Percentiles rank a stretch among this genome's conserved stretches.
Conservation (phyloP, 2,797 vertebrate species). For the Necrosyrtes monachus region DNA sequence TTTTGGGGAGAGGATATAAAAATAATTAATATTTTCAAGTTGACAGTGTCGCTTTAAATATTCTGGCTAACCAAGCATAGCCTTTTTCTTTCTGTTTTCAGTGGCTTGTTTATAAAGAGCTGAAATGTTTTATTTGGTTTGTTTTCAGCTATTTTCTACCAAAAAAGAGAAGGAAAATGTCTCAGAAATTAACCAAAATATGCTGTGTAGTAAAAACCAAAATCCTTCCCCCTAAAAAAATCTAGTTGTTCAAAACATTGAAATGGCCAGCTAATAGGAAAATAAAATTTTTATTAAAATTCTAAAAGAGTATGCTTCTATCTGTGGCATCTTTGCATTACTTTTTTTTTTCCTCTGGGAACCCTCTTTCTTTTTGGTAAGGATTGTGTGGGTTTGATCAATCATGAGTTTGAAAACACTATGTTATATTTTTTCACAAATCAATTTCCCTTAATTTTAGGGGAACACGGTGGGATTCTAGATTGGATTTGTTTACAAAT, state of each 20-base stretch:
- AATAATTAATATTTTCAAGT: background rate
- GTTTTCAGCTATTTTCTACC: constrained; percentile 61
- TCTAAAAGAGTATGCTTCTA: background rate
- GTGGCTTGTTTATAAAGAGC: background rate
- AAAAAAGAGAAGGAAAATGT: constrained; percentile 35
- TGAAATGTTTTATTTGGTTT: constrained; percentile 62
- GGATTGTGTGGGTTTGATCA: background rate
- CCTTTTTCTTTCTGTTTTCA: constrained; percentile 11
- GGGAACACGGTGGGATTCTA: background rate
- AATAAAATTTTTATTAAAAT: constrained; percentile 11
- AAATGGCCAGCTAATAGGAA: background rate
- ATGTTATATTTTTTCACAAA: background rate
- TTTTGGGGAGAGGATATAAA: background rate
- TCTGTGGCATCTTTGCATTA: constrained; percentile 18
- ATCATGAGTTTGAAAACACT: background rate
- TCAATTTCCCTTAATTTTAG: background rate
- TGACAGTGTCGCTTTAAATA: constrained; percentile 5
- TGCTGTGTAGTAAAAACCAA: background rate
- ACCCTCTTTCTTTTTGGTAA: background rate
- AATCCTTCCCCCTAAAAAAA: background rate
- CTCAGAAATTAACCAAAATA: constrained; percentile 48
- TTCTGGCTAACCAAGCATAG: background rate
- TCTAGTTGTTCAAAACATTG: background rate
- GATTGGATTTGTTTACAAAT: background rate
- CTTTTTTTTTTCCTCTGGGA: background rate